Evolutionary conservation across 2,797 vertebrate genomes (phyloP).

Genomic region (Buphagus erythrorhynchus): DNA sequence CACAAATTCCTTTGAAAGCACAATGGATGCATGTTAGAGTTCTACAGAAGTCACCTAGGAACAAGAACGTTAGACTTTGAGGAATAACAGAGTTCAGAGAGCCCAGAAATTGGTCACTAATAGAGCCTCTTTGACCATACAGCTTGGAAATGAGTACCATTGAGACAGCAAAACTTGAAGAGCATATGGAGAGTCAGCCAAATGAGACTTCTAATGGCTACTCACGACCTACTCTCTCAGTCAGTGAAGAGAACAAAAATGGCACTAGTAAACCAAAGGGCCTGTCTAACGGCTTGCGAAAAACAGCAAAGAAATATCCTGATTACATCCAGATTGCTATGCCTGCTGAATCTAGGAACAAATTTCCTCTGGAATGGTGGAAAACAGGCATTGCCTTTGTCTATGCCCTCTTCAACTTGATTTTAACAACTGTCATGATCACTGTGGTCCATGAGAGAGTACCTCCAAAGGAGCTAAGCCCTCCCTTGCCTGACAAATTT

Average conservation of each 20-base stretch:
- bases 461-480: constrained; percentile 93
- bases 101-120: neutral
- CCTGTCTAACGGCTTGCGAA: constrained; percentile 84
- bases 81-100: neutral
- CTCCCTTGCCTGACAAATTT: constrained; percentile 97
- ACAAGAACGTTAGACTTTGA: neutral
- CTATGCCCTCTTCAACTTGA: constrained; percentile 92
- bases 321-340: constrained; percentile 96
- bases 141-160: constrained; percentile 78
- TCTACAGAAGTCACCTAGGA: neutral
- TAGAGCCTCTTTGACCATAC: constrained; percentile 67
- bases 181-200: constrained; percentile 78
- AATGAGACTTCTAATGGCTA: constrained; percentile 68
- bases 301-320: constrained; percentile 86
- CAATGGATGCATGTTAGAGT: neutral
- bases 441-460: constrained; percentile 97
- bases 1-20: neutral
- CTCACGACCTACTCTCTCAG: constrained; percentile 70
- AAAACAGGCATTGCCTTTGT: constrained; percentile 92
- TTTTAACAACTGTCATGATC: constrained; percentile 96
- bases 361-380: constrained; percentile 95
- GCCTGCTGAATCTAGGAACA: constrained; percentile 86
- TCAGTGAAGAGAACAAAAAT: constrained; percentile 73
- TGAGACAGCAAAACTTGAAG: constrained; percentile 81
- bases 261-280: constrained; percentile 79